Base-by-base conservation (phyloP, 2,888 invertebrate genomes). In the Mimachlamys varia region DNA sequence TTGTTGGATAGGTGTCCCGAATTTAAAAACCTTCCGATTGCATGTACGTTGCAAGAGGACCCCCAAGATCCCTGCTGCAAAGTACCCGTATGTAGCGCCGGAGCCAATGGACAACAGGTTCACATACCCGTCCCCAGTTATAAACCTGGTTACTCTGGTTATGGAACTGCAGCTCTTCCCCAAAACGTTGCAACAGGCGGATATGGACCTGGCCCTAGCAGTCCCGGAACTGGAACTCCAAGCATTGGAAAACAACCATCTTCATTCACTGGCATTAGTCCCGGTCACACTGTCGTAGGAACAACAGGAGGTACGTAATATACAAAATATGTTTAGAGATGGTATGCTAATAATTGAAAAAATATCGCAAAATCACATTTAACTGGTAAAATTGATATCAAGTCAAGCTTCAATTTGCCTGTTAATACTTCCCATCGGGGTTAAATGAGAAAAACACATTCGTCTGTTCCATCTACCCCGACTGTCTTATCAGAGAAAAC, bases 11-110 rank as follows among this genome's bases (percentile, higher is more conserved):
- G 94, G 90, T 94, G 94, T 87, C 94, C 94, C 38, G 76, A 90
- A 12, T 94, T 94, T 89, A 76, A 76, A 22, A 93, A 92, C 88
- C 90, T 94, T 49, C 94, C 94, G 0, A 2, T 91, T 10, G 88
- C 91, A 22, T 93, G 93, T 91, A 91, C 87, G 4, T 92, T 94
- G 91, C 88, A 90, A 22, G 94, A 94, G 50, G 94, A 94, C 49
- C 94, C 94, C 10, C 93, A 92, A 88, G 94, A 94, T 87, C 93
- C 93, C 27, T 94, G 94, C 91, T 94, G 94, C 55, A 53, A 92
- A 89, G 91, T 92, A 58, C 94, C 94, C 76, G 90, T 90, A 19
- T 94, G 94, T 88, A 91, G 89, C 89, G 33, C 88, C 55, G 38
- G 93, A 93, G 55, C 91, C 92, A 19, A 88, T 92, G n/a, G 88